Evolutionary conservation across 2,797 vertebrate species (phyloP), one percentile per base, ranked within the genome.

Genomic region (Cossypha heuglini): DNA sequence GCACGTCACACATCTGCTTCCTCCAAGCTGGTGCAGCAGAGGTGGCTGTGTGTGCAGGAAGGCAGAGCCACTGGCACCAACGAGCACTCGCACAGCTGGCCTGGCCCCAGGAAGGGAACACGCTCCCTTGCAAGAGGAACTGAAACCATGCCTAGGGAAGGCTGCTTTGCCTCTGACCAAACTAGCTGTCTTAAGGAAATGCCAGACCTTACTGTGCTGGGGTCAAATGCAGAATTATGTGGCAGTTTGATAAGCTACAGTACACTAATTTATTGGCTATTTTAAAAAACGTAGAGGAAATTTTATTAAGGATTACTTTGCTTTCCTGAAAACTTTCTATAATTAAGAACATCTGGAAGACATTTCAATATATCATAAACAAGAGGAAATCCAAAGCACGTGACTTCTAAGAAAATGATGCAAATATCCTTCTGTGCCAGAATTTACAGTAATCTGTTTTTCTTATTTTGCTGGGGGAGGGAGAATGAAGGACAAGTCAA

Each of bases 301-400:
- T 97, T 98, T 97, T 97, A 97, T 98, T 98, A 97, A 37, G 87
- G 95, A 97, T 98, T 97, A 97, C 95, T 96, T 90, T 95, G 96
- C 96, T 97, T 97, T 97, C 96, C 97, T 97, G 94, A 98, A 97
- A 95, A 88, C 73, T 95, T 97, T 96, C 94, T 92, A 97, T 98
- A 98, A 98, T 98, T 98, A 98, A 97, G 97, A 98, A 98, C 98
- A 98, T 98, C 98, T 98, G 98, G 97, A 98, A 98, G 96, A 75
- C 95, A 97, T 98, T 98, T 97, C 96, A 96, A 96, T 98, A 97
- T 98, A 98, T 98, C 97, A 98, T 96, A 98, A 98, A 98, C 97
- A 98, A 97, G 97, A 98, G 97, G 98, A 98, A 98, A 97, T 98
- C 97, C 97, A 98, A 98, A 97, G 93, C 98, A 98, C 17, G 55